Conservation (phyloP, 2,888 invertebrate species). For the Callosobruchus maculatus region DNA sequence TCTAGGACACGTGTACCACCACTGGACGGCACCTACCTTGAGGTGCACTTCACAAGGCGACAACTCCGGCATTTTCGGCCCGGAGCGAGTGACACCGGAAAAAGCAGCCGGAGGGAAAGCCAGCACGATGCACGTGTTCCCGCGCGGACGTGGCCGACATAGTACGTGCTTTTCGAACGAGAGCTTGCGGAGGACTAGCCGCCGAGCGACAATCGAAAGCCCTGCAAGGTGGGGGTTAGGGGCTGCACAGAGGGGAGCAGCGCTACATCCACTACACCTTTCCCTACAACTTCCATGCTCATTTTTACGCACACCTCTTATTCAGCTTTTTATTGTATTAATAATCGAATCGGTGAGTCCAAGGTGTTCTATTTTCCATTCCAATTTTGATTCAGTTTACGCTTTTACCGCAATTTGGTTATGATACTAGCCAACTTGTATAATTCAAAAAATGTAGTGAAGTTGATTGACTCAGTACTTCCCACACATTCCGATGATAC, state of each 20-base stretch:
- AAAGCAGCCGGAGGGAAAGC: background rate
- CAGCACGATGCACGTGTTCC: background rate
- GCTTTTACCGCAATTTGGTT: too few relatives aligned
- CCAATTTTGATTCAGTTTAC: too few relatives aligned
- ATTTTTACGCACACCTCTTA: background rate
- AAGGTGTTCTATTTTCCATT: too few relatives aligned
- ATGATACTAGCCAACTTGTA: too few relatives aligned
- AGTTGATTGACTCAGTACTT: too few relatives aligned
- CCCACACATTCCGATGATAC: too few relatives aligned
- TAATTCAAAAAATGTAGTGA: too few relatives aligned
- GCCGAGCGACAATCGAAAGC: constrained; percentile 38
- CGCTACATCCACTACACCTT: background rate
- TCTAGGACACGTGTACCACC: background rate
- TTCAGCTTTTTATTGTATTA: background rate
- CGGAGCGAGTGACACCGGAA: background rate
- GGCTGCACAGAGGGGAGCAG: background rate
- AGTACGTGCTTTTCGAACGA: constrained; percentile 33
- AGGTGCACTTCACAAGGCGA: background rate
- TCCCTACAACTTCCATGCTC: background rate
- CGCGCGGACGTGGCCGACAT: background rate
- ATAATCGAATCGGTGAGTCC: too few relatives aligned
- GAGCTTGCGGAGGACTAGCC: constrained; percentile 42
- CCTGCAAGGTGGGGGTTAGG: constrained; percentile 34
- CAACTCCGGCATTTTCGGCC: background rate
- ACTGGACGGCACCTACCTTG: background rate